Base-by-base conservation (phyloP, 2,797 vertebrate species). In the Danio choprae region DNA sequence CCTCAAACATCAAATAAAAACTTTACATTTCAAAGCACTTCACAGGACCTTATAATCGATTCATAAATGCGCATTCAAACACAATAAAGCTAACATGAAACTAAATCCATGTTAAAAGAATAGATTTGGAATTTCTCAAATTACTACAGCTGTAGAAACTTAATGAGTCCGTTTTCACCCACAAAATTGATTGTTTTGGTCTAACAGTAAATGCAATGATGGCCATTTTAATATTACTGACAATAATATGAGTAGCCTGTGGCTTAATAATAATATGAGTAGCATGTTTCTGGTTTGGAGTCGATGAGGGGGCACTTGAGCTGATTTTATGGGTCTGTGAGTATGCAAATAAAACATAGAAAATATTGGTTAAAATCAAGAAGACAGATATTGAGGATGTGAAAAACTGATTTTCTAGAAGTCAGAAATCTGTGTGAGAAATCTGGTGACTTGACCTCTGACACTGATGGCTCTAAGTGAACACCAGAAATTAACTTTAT, bases 391-490 rank as follows among this genome's bases (percentile, higher is more conserved):
- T 7, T 75, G 11, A 22, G 58, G 60, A 63, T 40, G 58, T 29
- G 18, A 29, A 15, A n/a, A 74, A 63, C 41, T 51, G 46, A 50
- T 74, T 62, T 18, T 58, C 12, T 22, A 72, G 53, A 44, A 48
- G 43, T 20, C 56, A 74, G 41, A 74, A 18, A 60, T 60, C 56
- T 59, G 56, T n/a, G 56, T 18, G 70, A 68, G 64, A 56, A 40
- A 56, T 56, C 56, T 44, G 40, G 18, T 74, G 71, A 60, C 40
- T 69, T 69, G 67, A 69, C 51, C 67, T 48, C 40, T 69, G 67
- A 69, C 67, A 53, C 51, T 53, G 46, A 69, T 29, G 67, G 16
- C 48, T 69, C 65, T 22, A 16, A 62, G 41, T 20, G 6, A 50
- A 50, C 16, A 4, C 38, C 10, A 53, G 5, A 44, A 13, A 50